Conservation (phyloP, 2,888 invertebrate genomes). For the Rotaria macrura region DNA sequence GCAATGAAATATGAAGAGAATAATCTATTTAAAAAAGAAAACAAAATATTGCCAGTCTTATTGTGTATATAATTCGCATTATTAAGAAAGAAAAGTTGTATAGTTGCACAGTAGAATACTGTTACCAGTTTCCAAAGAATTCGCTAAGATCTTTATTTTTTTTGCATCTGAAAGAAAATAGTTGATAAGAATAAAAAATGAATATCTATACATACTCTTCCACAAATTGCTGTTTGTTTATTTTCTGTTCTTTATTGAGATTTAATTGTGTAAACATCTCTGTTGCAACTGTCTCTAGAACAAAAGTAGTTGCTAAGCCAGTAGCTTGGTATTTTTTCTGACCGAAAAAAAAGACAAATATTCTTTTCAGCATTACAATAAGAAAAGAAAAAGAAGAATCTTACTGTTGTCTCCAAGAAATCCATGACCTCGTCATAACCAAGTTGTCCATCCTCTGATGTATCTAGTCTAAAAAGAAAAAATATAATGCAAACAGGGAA, state of each 20-base stretch:
- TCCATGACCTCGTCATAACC: not conserved
- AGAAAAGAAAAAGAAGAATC: not conserved
- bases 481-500: no score
- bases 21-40: no score
- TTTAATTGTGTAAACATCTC: not conserved
- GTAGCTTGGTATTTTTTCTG: not conserved
- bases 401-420: not conserved
- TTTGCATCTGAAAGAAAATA: not conserved
- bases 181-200: not conserved
- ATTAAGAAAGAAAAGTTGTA: no score
- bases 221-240: not conserved
- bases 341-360: not conserved
- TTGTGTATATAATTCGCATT: no score
- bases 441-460: not conserved
- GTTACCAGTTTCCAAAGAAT: no score
- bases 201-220: not conserved
- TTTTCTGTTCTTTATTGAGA: not conserved
- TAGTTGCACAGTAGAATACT: no score
- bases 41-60: no score
- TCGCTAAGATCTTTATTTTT: not conserved
- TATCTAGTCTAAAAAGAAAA: not conserved
- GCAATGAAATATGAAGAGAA: no score
- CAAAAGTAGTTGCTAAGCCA: not conserved
- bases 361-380: not conserved
- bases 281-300: not conserved